Conservation (phyloP, 2,797 vertebrate genomes). For the Acridotheres tristis region DNA sequence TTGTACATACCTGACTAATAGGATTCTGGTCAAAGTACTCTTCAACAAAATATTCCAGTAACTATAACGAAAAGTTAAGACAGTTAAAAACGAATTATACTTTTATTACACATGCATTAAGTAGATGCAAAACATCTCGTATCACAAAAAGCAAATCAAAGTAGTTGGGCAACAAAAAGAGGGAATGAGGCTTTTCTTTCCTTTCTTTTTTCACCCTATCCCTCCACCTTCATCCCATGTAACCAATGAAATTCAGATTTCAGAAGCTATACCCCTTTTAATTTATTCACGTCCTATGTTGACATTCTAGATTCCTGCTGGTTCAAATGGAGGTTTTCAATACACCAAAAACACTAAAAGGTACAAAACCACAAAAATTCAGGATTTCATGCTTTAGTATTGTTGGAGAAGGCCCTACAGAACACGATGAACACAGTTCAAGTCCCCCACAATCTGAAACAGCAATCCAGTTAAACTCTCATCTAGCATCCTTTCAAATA, state of each 20-base stretch:
- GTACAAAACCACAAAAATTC: background rate
- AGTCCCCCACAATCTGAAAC: background rate
- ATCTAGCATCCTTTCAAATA: background rate
- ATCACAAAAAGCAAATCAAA: background rate
- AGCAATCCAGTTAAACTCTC: background rate
- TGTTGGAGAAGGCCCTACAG: background rate
- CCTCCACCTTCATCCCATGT: background rate
- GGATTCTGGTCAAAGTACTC: constrained; percentile 99
- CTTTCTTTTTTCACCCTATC: background rate
- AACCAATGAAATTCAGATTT: background rate
- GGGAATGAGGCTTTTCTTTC: background rate
- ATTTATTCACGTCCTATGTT: background rate
- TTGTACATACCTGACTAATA: constrained; percentile 91
- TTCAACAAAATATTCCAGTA: constrained; percentile 92
- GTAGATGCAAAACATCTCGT: background rate
- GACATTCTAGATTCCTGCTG: background rate
- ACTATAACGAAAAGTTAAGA: constrained; percentile 72
- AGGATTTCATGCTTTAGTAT: background rate
- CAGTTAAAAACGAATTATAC: background rate
- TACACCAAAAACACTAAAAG: background rate
- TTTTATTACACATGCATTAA: background rate
- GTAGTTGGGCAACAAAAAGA: background rate
- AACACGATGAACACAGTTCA: background rate
- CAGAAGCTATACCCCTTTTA: background rate
- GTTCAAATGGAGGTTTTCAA: background rate